Percentiles rank a stretch among this genome's conserved stretches.
These are phyloP conservation scores for Caenorhabditis afra DNA, from an alignment of 2,888 invertebrate species.

Conservation along the genomic window DNA sequence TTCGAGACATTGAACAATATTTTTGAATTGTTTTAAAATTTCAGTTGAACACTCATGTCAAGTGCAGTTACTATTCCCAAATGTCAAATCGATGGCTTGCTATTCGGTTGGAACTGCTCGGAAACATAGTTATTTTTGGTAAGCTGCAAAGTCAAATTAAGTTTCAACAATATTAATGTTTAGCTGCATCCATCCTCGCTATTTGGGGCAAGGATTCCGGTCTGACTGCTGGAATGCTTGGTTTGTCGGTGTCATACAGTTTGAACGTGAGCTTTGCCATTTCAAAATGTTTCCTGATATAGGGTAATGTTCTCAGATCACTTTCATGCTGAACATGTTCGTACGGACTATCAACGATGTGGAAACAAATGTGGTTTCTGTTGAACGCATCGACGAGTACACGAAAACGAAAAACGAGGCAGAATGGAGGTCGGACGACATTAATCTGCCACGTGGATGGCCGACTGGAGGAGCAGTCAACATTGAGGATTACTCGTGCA, in stretches of 20 bases:
- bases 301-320: constrained; percentile 87
- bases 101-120: constrained; percentile 66
- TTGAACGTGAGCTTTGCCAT: constrained; percentile 72
- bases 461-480: constrained; percentile 63
- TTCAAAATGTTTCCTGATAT: too few species aligned
- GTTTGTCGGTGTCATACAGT: constrained; percentile 83
- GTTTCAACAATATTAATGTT: constrained; percentile 2
- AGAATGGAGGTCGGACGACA: constrained; percentile 58
- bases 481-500: constrained; percentile 62
- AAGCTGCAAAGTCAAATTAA: neutral
- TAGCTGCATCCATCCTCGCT: constrained; percentile 66
- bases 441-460: constrained; percentile 61
- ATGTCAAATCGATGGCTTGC: constrained; percentile 64
- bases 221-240: constrained; percentile 82
- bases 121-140: constrained; percentile 69
- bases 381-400: constrained; percentile 86
- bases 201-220: constrained; percentile 66
- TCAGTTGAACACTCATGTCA: constrained; percentile 61
- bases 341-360: constrained; percentile 96
- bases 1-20: too few species aligned
- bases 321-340: constrained; percentile 95
- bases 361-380: constrained; percentile 96
- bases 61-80: constrained; percentile 64
- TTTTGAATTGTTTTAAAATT: too few species aligned
- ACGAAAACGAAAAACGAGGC: constrained; percentile 73